Conservation (phyloP, 2,888 invertebrate genomes). For the Macrosoma leucophasiata region DNA sequence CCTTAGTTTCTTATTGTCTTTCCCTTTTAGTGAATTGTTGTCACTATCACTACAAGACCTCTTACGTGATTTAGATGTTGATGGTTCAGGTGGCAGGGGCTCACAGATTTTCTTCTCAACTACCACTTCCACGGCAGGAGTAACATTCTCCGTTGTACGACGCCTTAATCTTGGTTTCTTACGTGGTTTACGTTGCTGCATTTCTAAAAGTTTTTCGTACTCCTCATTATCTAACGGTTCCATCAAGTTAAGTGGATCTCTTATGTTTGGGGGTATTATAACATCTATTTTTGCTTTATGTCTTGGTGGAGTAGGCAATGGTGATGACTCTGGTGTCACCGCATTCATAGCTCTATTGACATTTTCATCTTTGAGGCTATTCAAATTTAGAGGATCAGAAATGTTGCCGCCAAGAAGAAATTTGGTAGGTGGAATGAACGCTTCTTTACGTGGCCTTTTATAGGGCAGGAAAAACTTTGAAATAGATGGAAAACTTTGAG, state of each 20-base stretch:
- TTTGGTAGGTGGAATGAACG: constrained; percentile 91
- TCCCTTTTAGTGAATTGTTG: constrained; percentile 69
- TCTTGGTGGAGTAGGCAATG: constrained; percentile 88
- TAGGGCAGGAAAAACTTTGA: constrained; percentile 85
- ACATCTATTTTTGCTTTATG: constrained; percentile 90
- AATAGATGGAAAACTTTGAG: constrained; percentile 79
- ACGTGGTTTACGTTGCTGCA: constrained; percentile 81
- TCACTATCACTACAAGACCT: constrained; percentile 75
- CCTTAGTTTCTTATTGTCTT: constrained; percentile 74
- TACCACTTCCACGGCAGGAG: constrained; percentile 41
- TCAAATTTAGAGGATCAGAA: constrained; percentile 94
- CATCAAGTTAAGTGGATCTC: constrained; percentile 92
- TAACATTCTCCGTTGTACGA: constrained; percentile 63
- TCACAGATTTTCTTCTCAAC: constrained; percentile 51
- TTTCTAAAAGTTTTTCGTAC: constrained; percentile 84
- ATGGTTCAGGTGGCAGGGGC: constrained; percentile 54
- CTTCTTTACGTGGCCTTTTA: constrained; percentile 83
- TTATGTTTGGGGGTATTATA: constrained; percentile 93
- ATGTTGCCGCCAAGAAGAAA: constrained; percentile 96
- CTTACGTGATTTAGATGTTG: constrained; percentile 58
- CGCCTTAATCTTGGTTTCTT: constrained; percentile 78
- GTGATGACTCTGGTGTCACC: constrained; percentile 95
- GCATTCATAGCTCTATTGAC: constrained; percentile 87
- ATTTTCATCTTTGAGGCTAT: constrained; percentile 90
- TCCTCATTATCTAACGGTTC: constrained; percentile 87